Evolutionary conservation across 2,113 vertebrate species (phyloP), one percentile per base, ranked within the genome.

Genomic region (Sebastes schlegelii): DNA sequence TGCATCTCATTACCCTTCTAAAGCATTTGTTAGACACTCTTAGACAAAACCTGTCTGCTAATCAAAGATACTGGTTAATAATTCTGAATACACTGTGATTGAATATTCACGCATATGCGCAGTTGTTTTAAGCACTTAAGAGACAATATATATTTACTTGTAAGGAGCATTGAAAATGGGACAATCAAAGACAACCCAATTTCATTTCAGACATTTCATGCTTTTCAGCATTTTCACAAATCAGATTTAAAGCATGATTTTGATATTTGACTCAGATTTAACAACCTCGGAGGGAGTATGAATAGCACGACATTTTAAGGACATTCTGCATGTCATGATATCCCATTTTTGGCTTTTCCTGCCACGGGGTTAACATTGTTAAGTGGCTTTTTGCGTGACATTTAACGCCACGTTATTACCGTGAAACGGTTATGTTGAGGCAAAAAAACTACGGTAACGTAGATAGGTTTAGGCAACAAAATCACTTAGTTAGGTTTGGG

Each of bases 201-300:
- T 75, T 48, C 43, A 49, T 68, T 72, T 58, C 7, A 74, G 23
- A 82, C 49, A 54, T 84, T 75, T 81, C 11, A 71, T 77, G 48
- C 45, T 42, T 82, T 86, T 74, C 13, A 76, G 67, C 43, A 8
- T 78, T 89, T 69, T 68, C 26, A n/a, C 61, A 77, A 82, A 86
- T 81, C 54, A 64, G 17, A 89, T 82, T 77, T 69, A 40, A 51
- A 64, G 19, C 57, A 26, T 77, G 65, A 86, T 90, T 34, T 73
- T 81, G 60, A 86, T 84, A 75, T 77, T 72, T 10, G 6, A 49
- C 54, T 77, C 61, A 62, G 11, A 68, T 69, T 57, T 63, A 34
- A 34, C 34, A 34, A 34, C 34, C 34, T 34, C 0, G 0, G 34
- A 34, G 34, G 34, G 34, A 34, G 34, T 34, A 34, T 34, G 34